phyloP scores from a whole-genome alignment of 2,797 vertebrate genomes.

The Neosilurus hyrtlii region DNA sequence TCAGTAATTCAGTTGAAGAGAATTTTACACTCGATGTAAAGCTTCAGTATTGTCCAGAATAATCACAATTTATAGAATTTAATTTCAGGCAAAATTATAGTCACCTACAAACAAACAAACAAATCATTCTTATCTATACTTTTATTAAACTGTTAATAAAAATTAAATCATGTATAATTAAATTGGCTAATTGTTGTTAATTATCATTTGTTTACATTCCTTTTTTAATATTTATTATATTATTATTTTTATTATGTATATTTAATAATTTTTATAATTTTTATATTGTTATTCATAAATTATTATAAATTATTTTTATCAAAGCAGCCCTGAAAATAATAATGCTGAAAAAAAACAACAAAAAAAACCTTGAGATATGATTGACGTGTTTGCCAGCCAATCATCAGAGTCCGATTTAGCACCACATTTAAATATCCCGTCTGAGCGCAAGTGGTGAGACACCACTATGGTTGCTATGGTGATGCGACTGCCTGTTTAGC shows the following conservation, averaged over 20 bases:
- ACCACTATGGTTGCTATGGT: not conserved
- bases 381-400: constrained; percentile 19
- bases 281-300: not conserved
- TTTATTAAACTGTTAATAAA: not conserved
- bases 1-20: not conserved
- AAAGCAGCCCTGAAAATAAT: not conserved
- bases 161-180: not conserved
- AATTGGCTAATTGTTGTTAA: not conserved
- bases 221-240: too few relatives aligned
- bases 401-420: not conserved
- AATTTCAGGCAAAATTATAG: not conserved
- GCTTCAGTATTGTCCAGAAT: not conserved
- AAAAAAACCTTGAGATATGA: not conserved
- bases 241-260: not conserved
- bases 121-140: not conserved
- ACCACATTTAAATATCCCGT: not conserved
- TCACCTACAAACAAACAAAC: too few relatives aligned
- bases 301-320: not conserved
- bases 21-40: not conserved
- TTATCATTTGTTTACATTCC: not conserved
- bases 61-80: not conserved
- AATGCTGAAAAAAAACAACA: not conserved
- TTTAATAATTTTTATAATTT: not conserved
- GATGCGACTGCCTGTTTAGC: not conserved
- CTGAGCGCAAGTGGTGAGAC: too few relatives aligned